Conservation (phyloP, 1,140 invertebrate species). For the Papilio polytes region DNA sequence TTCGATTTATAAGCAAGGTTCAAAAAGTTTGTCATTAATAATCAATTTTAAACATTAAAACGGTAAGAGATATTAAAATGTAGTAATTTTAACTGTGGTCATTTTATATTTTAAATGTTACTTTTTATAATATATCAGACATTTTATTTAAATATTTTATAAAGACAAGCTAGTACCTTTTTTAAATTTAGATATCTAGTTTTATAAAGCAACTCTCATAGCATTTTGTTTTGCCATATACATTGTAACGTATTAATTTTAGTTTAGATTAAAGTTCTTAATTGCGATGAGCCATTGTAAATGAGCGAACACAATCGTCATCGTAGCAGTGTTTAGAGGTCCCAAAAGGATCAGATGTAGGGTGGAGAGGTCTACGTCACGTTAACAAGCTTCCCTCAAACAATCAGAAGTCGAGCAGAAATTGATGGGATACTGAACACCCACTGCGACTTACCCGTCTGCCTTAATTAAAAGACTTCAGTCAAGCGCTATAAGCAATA, state of each 20-base stretch:
- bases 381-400: conserved; percentile 66
- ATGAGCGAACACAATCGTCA: conserved; percentile 18
- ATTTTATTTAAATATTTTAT: too few relatives aligned
- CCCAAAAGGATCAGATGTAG: conserved; percentile 42
- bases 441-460: conserved; percentile 56
- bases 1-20: background rate
- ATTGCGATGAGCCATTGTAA: background rate
- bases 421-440: conserved; percentile 63
- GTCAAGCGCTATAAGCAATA: conserved; percentile 77
- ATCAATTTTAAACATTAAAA: background rate
- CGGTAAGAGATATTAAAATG: background rate
- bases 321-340: conserved; percentile 29
- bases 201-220: background rate
- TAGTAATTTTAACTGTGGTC: background rate
- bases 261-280: background rate
- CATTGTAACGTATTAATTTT: background rate
- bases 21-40: conserved; percentile 4
- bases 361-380: conserved; percentile 42
- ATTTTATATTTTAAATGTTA: too few relatives aligned
- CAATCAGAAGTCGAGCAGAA: conserved; percentile 75
- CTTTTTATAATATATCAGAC: too few relatives aligned
- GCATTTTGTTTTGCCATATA: background rate
- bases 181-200: background rate
- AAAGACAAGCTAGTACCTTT: background rate
- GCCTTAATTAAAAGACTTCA: conserved; percentile 80